Conservation (phyloP, 2,888 invertebrate genomes). For the Lottia scabra region DNA sequence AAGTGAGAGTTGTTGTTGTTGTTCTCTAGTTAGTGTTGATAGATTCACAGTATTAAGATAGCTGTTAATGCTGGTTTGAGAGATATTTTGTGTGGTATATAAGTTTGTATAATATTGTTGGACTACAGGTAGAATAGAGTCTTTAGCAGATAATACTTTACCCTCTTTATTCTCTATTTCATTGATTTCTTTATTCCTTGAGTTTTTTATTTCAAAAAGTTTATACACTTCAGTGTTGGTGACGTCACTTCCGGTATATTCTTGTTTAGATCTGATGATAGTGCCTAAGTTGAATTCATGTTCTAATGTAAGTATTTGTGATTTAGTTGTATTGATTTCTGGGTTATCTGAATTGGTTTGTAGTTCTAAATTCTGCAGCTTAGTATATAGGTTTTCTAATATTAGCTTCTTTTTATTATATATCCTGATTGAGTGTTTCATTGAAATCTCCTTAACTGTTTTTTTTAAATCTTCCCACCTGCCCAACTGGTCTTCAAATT, state of each 20-base stretch:
- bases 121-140: neutral
- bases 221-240: neutral
- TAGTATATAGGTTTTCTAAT: neutral
- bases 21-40: neutral
- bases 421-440: neutral
- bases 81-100: neutral
- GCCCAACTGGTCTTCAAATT: too few relatives aligned
- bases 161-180: neutral
- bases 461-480: neutral
- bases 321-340: neutral
- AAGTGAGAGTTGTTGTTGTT: neutral
- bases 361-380: neutral
- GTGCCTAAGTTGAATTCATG: neutral
- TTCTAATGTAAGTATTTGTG: neutral
- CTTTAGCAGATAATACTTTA: neutral
- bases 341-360: too few relatives aligned
- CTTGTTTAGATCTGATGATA: neutral
- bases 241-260: neutral
- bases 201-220: neutral
- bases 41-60: neutral
- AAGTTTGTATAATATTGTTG: neutral
- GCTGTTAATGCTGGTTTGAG: neutral
- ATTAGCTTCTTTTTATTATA: neutral
- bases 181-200: neutral
- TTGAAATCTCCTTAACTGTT: too few relatives aligned